Percentiles rank a stretch among this genome's conserved stretches.
Conservation (phyloP, 2,888 invertebrate species). For the Nomada fabriciana region DNA sequence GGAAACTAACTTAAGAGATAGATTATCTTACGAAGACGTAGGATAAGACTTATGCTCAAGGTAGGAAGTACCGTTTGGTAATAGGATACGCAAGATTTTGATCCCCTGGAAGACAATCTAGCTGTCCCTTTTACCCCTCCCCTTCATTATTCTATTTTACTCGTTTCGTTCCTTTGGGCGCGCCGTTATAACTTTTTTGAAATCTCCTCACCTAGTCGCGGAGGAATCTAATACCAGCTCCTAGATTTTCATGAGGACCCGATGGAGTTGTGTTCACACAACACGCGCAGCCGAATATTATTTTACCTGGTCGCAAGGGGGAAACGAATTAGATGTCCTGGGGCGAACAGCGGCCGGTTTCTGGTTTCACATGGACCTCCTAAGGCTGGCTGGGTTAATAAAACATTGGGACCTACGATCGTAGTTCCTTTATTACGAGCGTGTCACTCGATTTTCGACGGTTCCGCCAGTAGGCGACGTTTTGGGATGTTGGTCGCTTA, state of each 20-base stretch:
- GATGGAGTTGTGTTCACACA: conserved; percentile 64
- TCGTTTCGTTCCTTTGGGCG: conserved; percentile 1
- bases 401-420: conserved; percentile 37
- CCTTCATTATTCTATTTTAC: background rate
- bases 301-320: conserved; percentile 72
- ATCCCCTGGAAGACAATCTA: conserved; percentile 36
- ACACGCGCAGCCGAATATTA: conserved; percentile 76
- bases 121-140: background rate
- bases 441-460: conserved; percentile 3
- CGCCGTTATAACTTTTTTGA: conserved; percentile 58
- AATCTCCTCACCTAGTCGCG: conserved; percentile 63
- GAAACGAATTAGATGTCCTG: conserved; percentile 80
- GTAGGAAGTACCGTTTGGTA: conserved; percentile 6
- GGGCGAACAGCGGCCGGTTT: conserved; percentile 75
- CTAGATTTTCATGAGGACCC: conserved; percentile 67
- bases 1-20: background rate
- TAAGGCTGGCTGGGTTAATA: conserved; percentile 64
- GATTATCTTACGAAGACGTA: background rate
- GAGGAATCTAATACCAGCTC: conserved; percentile 70
- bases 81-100: conserved; percentile 26
- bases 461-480: background rate
- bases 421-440: conserved; percentile 26
- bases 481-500: background rate
- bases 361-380: conserved; percentile 78
- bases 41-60: no score